These are phyloP conservation scores for Scomber scombrus DNA, from an alignment of 2,113 vertebrate species.

Conservation along the genomic window DNA sequence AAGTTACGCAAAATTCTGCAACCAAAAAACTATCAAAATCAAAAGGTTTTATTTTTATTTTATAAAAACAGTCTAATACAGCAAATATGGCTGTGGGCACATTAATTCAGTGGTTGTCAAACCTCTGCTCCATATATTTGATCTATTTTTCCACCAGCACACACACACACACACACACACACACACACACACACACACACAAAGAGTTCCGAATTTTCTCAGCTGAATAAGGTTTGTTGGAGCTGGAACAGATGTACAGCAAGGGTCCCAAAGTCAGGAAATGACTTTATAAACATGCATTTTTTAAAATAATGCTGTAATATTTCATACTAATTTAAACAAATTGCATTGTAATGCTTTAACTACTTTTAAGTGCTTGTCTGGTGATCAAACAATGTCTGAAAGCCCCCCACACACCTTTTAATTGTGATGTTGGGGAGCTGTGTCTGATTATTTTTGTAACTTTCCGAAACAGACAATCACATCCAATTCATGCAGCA, in stretches of 20 bases:
- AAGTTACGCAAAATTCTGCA: background rate
- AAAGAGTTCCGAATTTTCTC: background rate
- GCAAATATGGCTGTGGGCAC: background rate
- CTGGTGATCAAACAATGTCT: too few species aligned
- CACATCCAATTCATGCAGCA: too few species aligned
- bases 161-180: background rate
- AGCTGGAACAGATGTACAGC: background rate
- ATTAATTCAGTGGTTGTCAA: background rate
- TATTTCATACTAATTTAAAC: conserved; percentile 22
- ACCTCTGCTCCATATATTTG: background rate
- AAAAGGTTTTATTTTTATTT: background rate
- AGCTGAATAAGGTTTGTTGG: conserved; percentile 10
- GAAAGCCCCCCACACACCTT: too few species aligned
- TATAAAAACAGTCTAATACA: background rate
- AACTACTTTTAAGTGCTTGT: background rate
- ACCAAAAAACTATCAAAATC: conserved; percentile 1
- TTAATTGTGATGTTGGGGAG: too few species aligned
- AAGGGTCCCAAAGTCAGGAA: conserved; percentile 7
- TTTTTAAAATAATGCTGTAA: conserved; percentile 18
- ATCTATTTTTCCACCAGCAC: conserved; percentile 6
- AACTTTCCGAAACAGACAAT: too few species aligned
- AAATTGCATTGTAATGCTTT: conserved; percentile 21
- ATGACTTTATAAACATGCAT: conserved; percentile 16
- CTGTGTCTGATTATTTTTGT: too few species aligned
- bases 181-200: background rate